phyloP scores from a whole-genome alignment of 2,797 vertebrate genomes.

The Cossypha niveicapilla region DNA sequence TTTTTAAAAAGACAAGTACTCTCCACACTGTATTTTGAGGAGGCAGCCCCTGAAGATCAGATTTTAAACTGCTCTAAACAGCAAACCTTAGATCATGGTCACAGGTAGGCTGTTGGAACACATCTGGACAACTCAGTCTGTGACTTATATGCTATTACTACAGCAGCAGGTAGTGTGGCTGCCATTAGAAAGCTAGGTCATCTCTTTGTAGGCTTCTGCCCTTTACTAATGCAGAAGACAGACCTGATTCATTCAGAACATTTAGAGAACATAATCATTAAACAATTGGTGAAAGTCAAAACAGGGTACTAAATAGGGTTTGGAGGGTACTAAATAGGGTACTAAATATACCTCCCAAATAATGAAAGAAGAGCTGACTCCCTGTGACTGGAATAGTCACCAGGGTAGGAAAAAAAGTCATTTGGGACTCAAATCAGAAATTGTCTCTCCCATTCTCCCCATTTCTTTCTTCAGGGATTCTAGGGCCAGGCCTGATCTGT shows the following conservation, averaged over 20 bases:
- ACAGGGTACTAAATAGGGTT: neutral
- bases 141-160: neutral
- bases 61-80: neutral
- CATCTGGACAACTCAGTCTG: neutral
- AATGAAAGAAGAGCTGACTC: neutral
- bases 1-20: neutral
- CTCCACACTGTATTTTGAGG: neutral
- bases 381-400: neutral
- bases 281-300: neutral
- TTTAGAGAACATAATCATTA: neutral
- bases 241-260: neutral
- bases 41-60: neutral
- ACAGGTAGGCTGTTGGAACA: neutral
- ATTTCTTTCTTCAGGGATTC: neutral
- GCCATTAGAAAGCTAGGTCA: neutral
- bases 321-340: neutral
- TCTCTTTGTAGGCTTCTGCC: neutral
- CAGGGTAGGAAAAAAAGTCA: neutral
- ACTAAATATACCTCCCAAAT: neutral
- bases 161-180: neutral
- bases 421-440: neutral
- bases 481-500: neutral
- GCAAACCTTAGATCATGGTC: neutral
- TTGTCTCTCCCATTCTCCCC: accelerated
- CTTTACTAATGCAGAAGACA: neutral